Evolutionary conservation across 2,113 vertebrate species (phyloP).

Genomic region (Etia nguti): DNA sequence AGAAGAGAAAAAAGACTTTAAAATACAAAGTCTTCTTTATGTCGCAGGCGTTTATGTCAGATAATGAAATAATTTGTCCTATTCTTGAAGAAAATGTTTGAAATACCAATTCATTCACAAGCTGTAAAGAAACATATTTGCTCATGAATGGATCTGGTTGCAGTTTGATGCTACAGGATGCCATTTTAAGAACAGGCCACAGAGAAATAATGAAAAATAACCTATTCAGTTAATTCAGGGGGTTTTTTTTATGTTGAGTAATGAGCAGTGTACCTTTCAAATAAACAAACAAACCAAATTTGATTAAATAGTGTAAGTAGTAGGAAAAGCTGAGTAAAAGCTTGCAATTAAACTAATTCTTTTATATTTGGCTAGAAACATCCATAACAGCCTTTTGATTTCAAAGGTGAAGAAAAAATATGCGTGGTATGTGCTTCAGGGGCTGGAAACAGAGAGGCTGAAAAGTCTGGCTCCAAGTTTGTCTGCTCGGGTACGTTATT

Average conservation of each 20-base stretch:
- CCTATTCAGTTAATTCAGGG: neutral
- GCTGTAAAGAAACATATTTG: neutral
- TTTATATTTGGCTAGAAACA: neutral
- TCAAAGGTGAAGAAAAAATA: neutral
- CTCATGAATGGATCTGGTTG: neutral
- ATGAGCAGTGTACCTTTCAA: neutral
- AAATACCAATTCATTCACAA: neutral
- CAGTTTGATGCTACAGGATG: neutral
- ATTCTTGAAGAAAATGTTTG: neutral
- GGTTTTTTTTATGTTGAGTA: neutral
- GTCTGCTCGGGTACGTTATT: neutral
- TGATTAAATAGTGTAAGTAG: neutral
- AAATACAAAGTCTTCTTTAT: neutral
- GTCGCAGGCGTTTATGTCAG: neutral
- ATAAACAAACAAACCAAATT: neutral
- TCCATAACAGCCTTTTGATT: neutral
- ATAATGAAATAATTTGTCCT: neutral
- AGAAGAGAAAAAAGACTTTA: neutral
- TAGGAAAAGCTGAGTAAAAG: neutral
- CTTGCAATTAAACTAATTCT: neutral
- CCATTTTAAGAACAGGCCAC: neutral
- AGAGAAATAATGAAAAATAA: neutral
- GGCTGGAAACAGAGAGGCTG: neutral
- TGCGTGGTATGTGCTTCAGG: neutral
- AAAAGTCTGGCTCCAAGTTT: neutral